Base-by-base conservation (phyloP, 2,888 invertebrate genomes). In the Pachymerium ferrugineum region DNA sequence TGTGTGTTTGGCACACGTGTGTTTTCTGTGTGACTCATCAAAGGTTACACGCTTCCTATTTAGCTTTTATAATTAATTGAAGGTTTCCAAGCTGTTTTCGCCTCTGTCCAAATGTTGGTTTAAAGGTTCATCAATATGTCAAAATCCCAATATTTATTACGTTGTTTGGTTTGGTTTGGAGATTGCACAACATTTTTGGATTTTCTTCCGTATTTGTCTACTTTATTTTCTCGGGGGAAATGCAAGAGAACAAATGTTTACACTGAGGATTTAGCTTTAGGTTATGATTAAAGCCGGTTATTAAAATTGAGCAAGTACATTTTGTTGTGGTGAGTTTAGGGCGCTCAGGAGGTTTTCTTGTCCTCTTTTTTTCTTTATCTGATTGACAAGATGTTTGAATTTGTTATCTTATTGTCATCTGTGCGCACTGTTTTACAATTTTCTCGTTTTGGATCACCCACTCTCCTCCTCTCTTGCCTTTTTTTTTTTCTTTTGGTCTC, bases 41-140 rank as follows among this genome's bases (percentile, higher is more conserved):
- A 47, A 47, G 47, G 47, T 47, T 47, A 47, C 47, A 47, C 47
- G 22, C 47, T 47, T 22, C 19, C n/a, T 47, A 22, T 47, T 47
- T 47, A 47, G 47, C 47, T 47, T 47, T 16, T 47, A 47, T 47
- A 47, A 47, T 47, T 47, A 47, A 47, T 47, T 47, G 47, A 16
- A 8, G 8, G 47, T 47, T 47, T 22, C 47, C 8, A 19, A 47
- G 19, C 16, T 19, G 47, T 16, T 22, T 47, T 47, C 19, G n/a
- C 19, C 22, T 19, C 22, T 19, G 19, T 19, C 22, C 22, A 22
- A 16, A 47, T 47, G 47, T 47, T 47, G 6, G 47, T 47, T 47
- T 47, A 47, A 16, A 22, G 19, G 47, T 47, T 47, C 47, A 8
- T 47, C 47, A 47, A 19, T 47, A 47, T 47, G 16, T 47, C 47